phyloP scores from a whole-genome alignment of 1,140 invertebrate genomes.

The Eulimnadia texana region DNA sequence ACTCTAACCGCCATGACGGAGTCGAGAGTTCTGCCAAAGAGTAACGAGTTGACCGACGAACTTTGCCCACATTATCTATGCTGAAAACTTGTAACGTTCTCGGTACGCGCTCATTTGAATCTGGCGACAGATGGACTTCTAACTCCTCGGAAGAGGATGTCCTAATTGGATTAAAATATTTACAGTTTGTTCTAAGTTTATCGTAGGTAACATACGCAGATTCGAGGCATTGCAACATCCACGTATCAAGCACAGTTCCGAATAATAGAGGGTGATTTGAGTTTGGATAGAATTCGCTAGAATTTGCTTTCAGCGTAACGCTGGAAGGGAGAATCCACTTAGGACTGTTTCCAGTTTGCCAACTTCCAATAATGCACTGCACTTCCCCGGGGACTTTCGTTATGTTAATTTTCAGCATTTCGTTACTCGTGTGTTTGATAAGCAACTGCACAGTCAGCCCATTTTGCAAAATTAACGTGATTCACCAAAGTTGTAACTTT shows the following conservation, averaged over 20 bases:
- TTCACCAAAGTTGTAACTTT: background rate
- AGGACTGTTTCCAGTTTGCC: background rate
- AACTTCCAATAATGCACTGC: background rate
- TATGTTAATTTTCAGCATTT: background rate
- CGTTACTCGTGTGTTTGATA: background rate
- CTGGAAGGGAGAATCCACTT: background rate
- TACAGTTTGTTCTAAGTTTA: background rate
- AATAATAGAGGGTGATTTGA: background rate
- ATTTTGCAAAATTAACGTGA: background rate
- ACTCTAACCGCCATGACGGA: conserved; percentile 1
- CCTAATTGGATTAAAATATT: background rate
- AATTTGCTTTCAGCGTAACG: background rate
- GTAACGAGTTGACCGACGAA: background rate
- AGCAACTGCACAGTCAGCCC: background rate
- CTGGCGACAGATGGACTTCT: background rate
- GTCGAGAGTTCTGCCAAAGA: background rate
- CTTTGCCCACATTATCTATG: background rate
- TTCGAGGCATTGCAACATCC: background rate
- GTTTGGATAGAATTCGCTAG: background rate
- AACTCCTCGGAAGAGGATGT: background rate
- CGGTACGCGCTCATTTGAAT: background rate
- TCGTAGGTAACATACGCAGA: background rate
- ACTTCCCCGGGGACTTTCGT: background rate
- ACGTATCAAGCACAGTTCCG: background rate
- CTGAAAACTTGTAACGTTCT: background rate